phyloP scores from a whole-genome alignment of 53 echinoderm and acorn worm genomes.

The Patiria pectinifera region DNA sequence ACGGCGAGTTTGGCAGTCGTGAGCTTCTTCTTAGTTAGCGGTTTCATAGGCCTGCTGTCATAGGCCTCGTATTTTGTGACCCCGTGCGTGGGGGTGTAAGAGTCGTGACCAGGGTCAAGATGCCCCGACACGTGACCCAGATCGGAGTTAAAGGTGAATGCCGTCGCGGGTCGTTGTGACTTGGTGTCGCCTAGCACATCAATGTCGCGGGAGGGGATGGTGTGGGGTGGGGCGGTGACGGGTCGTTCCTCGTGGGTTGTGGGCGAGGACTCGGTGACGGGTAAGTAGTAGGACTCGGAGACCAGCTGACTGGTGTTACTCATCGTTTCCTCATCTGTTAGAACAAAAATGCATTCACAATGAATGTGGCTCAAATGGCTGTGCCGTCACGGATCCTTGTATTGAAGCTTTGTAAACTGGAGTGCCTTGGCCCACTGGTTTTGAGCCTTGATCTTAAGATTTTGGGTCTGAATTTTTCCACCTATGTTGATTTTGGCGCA shows the following conservation, averaged over 20 bases:
- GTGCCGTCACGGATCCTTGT: too few species aligned
- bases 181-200: slow-evolving; percentile 31
- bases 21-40: slow-evolving; percentile 52
- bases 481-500: too few species aligned
- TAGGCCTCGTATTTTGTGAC: slow-evolving; percentile 80
- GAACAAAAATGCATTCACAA: not conserved
- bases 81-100: slow-evolving; percentile 18
- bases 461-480: too few species aligned
- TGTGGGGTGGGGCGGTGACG: slow-evolving; percentile 67
- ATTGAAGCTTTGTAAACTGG: too few species aligned
- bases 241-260: slow-evolving; percentile 63
- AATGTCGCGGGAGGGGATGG: slow-evolving; percentile 34
- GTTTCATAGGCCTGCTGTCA: slow-evolving; percentile 83
- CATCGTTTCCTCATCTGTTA: slow-evolving; percentile 54
- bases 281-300: slow-evolving; percentile 79
- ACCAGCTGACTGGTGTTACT: slow-evolving; percentile 64
- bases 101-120: slow-evolving; percentile 34
- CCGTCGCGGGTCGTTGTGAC: slow-evolving; percentile 54
- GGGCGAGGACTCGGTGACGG: slow-evolving; percentile 53
- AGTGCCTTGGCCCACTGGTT: too few species aligned
- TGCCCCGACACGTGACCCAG: slow-evolving; percentile 48
- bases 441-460: too few species aligned
- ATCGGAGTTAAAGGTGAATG: slow-evolving; percentile 25
- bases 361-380: too few species aligned
- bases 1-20: not conserved